These are phyloP conservation scores for Leptoteleia sp. DNA, from an alignment of 1,140 invertebrate genomes.

Conservation along the genomic window DNA sequence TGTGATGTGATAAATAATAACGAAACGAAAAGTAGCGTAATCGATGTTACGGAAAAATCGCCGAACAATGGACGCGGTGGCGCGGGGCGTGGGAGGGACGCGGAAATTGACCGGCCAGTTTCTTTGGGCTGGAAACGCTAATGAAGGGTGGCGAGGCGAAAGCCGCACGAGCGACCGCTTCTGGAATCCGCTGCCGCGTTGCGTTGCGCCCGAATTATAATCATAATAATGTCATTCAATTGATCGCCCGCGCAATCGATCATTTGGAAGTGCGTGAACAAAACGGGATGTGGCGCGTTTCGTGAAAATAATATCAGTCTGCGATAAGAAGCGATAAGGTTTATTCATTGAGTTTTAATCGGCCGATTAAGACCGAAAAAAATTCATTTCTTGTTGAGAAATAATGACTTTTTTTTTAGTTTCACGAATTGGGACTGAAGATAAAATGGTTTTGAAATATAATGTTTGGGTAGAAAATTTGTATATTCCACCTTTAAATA, in stretches of 20 bases:
- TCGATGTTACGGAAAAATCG: conserved; percentile 29
- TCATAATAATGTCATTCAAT: conserved; percentile 24
- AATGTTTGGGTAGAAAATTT: too few species aligned
- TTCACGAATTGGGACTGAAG: too few species aligned
- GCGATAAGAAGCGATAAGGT: too few species aligned
- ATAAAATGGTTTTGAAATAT: too few species aligned
- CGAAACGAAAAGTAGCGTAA: conserved; percentile 10
- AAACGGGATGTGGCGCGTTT: too few species aligned
- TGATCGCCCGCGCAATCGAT: conserved; percentile 3
- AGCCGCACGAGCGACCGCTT: conserved; percentile 32
- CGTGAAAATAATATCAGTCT: too few species aligned
- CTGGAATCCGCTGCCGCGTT: conserved; percentile 30
- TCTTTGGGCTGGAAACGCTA: conserved; percentile 45
- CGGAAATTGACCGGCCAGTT: conserved; percentile 48
- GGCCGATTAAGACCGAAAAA: too few species aligned
- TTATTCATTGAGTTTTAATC: too few species aligned
- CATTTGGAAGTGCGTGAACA: too few species aligned
- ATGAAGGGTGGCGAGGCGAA: conserved; percentile 50
- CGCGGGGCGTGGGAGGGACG: conserved; percentile 38
- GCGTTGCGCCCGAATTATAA: conserved; percentile 9
- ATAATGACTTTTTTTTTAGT: too few species aligned
- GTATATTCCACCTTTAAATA: too few species aligned
- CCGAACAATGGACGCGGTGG: conserved; percentile 23
- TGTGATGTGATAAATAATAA: conserved; percentile 26
- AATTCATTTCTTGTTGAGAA: too few species aligned